These are phyloP conservation scores for Peromyscus maniculatus DNA, from an alignment of 2,113 vertebrate genomes.

Conservation along the genomic window DNA sequence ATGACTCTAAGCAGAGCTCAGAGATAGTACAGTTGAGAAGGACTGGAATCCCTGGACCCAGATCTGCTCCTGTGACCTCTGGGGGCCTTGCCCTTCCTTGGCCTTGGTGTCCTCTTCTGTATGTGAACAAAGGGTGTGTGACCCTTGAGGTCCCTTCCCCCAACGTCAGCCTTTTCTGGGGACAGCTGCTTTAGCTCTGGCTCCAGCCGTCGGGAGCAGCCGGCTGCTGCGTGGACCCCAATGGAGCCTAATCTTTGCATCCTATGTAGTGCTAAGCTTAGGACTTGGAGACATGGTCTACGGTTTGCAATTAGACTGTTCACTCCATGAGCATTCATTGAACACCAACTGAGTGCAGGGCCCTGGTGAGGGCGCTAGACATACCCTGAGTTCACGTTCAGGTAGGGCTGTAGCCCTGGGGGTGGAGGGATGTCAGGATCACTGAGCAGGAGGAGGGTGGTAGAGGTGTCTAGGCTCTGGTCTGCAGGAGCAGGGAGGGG, in stretches of 20 bases:
- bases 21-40: no score
- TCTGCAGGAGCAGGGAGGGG: neutral
- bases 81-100: neutral
- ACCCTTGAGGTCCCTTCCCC: neutral
- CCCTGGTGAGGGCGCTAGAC: neutral
- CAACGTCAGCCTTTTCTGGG: neutral
- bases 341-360: neutral
- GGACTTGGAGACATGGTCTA: neutral
- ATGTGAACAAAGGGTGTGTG: no score
- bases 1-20: neutral
- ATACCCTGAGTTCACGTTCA: neutral
- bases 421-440: neutral
- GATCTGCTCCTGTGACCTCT: neutral
- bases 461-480: neutral
- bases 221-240: no score
- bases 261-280: neutral
- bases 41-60: fast-evolving
- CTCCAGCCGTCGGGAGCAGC: neutral
- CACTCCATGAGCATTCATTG: neutral
- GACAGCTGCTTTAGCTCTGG: neutral
- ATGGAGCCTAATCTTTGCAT: neutral
- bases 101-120: neutral
- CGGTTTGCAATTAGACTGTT: neutral
- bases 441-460: neutral
- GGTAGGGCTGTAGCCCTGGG: neutral